Base-by-base conservation (phyloP, 2,888 invertebrate species). In the Itoplectis maculator region DNA sequence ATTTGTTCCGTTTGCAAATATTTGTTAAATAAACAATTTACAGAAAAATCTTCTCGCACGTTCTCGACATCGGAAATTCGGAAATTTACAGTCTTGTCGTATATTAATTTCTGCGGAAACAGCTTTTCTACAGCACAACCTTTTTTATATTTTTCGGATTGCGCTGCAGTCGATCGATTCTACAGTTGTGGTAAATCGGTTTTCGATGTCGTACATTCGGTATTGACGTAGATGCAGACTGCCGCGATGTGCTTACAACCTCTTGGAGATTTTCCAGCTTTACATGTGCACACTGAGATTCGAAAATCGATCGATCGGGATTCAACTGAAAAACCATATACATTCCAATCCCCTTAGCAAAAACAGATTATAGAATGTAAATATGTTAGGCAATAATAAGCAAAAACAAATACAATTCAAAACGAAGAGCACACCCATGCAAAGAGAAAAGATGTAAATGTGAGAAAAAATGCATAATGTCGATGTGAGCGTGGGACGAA, bases 61-160 rank as follows among this genome's bases (percentile, higher is more conserved):
- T 51, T 51, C 51, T 20, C 20, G 51, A 51, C 51, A 51, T 51
- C 51, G 51, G 45, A 13, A 45, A 45, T 51, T 51, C 18, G 51
- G 45, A 13, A 45, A 45, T 51, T 51, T 1, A 1, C 18, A 51
- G 51, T 18, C 18, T 51, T 51, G 15, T 51, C 51, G 51, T 20
- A 51, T 51, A 51, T 20, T 15, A 51, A 20, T 51, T 51, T 51
- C 9, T 20, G 51, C 20, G 51, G 15, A 51, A 51, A 18, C 20
- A 51, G 20, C 6, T 51, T 51, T 9, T 51, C 18, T 20, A 51
- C 11, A 45, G 45, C 45, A 45, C 45, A 45, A 45, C 51, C 51
- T 51, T 51, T 51, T 18, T 51, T 51, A 20, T 51, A 51, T 51
- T 51, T 51, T 51, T 51, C 51, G 18, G 5, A 9, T 9, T 51